Evolutionary conservation across 2,797 vertebrate genomes (phyloP).

Genomic region (Rhinophrynus dorsalis): DNA sequence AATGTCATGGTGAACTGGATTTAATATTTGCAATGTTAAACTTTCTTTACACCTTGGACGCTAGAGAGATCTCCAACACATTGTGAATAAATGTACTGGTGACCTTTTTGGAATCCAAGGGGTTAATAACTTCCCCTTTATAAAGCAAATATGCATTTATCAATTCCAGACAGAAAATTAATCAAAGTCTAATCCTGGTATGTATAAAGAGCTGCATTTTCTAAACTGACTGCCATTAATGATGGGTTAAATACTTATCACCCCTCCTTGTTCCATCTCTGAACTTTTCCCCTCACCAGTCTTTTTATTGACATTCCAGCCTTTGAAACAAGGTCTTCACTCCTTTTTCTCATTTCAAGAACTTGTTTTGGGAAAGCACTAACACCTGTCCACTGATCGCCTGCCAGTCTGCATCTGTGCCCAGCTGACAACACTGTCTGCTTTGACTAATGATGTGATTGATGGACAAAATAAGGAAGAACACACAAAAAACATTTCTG

Average conservation of each 20-base stretch:
- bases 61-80: too few species aligned
- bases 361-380: constrained; percentile 73
- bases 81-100: too few species aligned
- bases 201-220: too few species aligned
- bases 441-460: constrained; percentile 92
- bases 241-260: neutral
- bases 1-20: too few species aligned
- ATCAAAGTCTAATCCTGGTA: too few species aligned
- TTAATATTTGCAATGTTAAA: too few species aligned
- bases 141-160: too few species aligned
- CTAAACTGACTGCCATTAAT: neutral
- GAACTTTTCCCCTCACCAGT: constrained; percentile 59
- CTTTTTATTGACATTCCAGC: constrained; percentile 65
- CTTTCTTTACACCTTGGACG: too few species aligned
- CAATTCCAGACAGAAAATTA: too few species aligned
- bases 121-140: too few species aligned
- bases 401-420: constrained; percentile 79
- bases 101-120: too few species aligned
- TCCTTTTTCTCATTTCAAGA: constrained; percentile 68
- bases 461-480: constrained; percentile 88
- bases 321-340: constrained; percentile 72
- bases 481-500: constrained; percentile 79
- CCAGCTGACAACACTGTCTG: constrained; percentile 81
- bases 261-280: constrained; percentile 50
- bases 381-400: constrained; percentile 81